Conservation (phyloP, 1,140 invertebrate genomes). For the Monomorium pharaonis region DNA sequence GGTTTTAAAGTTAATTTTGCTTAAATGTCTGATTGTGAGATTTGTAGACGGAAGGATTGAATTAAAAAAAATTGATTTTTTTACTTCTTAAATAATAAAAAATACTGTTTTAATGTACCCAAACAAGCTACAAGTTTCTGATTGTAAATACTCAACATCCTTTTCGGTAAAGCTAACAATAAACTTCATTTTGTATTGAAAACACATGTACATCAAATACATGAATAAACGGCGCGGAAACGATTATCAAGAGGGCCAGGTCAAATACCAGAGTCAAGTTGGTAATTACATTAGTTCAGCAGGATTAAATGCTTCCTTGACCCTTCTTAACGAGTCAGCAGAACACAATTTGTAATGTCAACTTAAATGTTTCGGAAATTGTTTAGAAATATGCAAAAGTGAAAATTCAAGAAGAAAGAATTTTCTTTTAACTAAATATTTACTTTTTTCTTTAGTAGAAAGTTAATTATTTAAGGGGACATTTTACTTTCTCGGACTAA, state of each 20-base stretch:
- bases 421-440: background rate
- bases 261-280: conserved; percentile 82
- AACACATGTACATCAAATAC: background rate
- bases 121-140: conserved; percentile 8
- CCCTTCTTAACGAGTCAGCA: conserved; percentile 71
- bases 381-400: background rate
- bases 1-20: too few species aligned
- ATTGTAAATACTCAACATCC: background rate
- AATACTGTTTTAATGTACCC: conserved; percentile 73
- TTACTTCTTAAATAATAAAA: too few species aligned
- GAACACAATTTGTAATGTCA: conserved; percentile 62
- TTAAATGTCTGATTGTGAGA: too few species aligned
- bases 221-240: conserved; percentile 17
- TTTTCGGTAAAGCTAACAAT: background rate
- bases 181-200: conserved; percentile 55
- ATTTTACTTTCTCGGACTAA: too few species aligned
- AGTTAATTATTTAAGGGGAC: too few species aligned
- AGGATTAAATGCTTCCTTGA: conserved; percentile 80
- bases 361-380: conserved; percentile 29
- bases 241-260: conserved; percentile 61
- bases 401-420: too few species aligned
- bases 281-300: conserved; percentile 76
- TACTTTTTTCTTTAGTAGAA: too few species aligned
- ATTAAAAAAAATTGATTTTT: too few species aligned
- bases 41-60: too few species aligned